These are phyloP conservation scores for Vultur gryphus DNA, from an alignment of 2,797 vertebrate genomes.

Conservation along the genomic window DNA sequence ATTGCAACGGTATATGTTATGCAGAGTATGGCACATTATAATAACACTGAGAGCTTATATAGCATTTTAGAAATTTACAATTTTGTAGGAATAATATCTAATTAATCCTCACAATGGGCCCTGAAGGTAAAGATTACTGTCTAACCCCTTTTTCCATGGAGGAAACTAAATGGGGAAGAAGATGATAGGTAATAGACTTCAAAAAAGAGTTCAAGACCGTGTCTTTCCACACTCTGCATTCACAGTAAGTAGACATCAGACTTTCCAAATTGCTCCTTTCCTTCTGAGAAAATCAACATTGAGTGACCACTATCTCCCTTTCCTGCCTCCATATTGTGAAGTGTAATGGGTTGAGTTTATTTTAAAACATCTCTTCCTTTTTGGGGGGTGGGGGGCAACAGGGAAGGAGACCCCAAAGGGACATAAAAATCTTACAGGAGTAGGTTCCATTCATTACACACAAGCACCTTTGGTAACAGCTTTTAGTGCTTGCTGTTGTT, in stretches of 20 bases:
- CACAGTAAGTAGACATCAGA: neutral
- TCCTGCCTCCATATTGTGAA: neutral
- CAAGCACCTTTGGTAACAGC: neutral
- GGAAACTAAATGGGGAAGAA: neutral
- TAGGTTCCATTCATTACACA: neutral
- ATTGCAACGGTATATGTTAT: neutral
- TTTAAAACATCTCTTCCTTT: neutral
- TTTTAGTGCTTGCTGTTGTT: neutral
- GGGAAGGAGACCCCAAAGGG: neutral
- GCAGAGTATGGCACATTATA: neutral
- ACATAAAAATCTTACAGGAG: neutral
- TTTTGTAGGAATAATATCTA: constrained; percentile 23
- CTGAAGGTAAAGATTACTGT: constrained; percentile 14
- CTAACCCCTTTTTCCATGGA: neutral
- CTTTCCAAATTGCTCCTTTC: neutral
- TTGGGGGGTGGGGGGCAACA: accelerated
- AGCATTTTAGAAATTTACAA: constrained; percentile 26
- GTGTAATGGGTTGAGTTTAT: neutral
- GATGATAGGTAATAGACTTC: neutral
- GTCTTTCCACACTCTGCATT: neutral
- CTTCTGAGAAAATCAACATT: neutral
- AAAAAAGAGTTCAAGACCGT: neutral
- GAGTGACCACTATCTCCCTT: neutral
- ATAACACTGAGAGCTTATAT: constrained; percentile 36
- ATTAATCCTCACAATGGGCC: constrained; percentile 17